These are phyloP conservation scores for Macrophya annulata DNA, from an alignment of 2,888 invertebrate genomes.

Conservation along the genomic window DNA sequence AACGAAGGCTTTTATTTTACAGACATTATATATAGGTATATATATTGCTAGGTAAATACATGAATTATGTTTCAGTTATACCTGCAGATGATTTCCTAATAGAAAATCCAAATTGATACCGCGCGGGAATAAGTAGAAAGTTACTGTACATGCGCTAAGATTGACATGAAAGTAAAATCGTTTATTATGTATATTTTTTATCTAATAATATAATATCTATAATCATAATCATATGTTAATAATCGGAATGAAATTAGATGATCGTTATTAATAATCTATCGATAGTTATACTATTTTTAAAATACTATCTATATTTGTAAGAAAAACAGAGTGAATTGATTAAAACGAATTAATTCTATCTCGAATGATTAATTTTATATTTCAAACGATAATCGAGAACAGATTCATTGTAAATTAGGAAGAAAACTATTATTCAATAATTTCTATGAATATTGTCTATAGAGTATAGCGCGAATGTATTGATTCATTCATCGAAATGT, in stretches of 20 bases:
- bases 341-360: too few relatives aligned
- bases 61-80: conserved; percentile 42
- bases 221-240: neutral
- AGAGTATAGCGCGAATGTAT: neutral
- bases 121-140: conserved; percentile 45
- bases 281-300: neutral
- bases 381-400: too few relatives aligned
- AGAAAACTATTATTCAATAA: neutral
- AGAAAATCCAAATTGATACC: conserved; percentile 41
- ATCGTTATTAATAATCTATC: neutral
- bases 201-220: conserved; percentile 12
- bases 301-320: neutral
- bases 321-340: too few relatives aligned
- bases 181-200: conserved; percentile 28
- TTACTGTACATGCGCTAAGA: conserved; percentile 24
- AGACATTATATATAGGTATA: neutral
- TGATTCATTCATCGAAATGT: neutral
- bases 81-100: conserved; percentile 36
- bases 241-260: neutral
- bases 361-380: neutral
- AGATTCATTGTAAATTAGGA: too few relatives aligned
- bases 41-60: conserved; percentile 19
- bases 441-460: neutral
- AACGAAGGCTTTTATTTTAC: conserved; percentile 8
- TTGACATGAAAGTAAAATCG: conserved; percentile 48